Evolutionary conservation across 2,888 invertebrate species (phyloP).

Genomic region (Hesperia comma): DNA sequence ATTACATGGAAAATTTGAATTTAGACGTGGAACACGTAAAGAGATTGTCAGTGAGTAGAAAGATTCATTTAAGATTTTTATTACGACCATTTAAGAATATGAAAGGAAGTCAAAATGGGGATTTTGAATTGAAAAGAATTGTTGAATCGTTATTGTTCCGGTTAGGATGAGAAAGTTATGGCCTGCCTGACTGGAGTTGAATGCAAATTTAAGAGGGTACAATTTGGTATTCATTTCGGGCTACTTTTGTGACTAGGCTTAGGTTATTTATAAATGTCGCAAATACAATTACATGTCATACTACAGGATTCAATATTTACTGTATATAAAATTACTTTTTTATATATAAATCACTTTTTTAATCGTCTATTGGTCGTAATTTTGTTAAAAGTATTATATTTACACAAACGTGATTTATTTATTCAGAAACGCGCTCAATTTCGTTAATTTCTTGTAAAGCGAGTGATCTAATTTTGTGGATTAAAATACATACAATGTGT

Average conservation of each 20-base stretch:
- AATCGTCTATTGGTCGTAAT: no score
- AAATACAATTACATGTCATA: background rate
- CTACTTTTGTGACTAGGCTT: background rate
- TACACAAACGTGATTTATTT: no score
- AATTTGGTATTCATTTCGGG: conserved; percentile 21
- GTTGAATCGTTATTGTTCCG: conserved; percentile 51
- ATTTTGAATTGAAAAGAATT: conserved; percentile 60
- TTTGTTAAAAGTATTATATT: no score
- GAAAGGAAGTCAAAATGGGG: conserved; percentile 57
- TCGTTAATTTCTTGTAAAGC: no score
- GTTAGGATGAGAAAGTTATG: conserved; percentile 45
- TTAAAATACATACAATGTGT: background rate
- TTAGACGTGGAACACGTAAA: conserved; percentile 71
- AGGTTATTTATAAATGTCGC: background rate
- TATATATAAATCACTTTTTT: no score
- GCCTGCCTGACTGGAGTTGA: conserved; percentile 42
- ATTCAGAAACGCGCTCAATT: no score
- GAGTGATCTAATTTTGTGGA: background rate
- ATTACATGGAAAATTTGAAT: conserved; percentile 54
- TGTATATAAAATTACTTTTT: no score
- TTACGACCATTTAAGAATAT: conserved; percentile 56
- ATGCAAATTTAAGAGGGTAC: conserved; percentile 43
- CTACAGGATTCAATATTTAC: no score
- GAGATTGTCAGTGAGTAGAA: conserved; percentile 68
- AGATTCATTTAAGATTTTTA: conserved; percentile 69